phyloP scores from a whole-genome alignment of 2,113 vertebrate species.

The Collichthys lucidus region DNA sequence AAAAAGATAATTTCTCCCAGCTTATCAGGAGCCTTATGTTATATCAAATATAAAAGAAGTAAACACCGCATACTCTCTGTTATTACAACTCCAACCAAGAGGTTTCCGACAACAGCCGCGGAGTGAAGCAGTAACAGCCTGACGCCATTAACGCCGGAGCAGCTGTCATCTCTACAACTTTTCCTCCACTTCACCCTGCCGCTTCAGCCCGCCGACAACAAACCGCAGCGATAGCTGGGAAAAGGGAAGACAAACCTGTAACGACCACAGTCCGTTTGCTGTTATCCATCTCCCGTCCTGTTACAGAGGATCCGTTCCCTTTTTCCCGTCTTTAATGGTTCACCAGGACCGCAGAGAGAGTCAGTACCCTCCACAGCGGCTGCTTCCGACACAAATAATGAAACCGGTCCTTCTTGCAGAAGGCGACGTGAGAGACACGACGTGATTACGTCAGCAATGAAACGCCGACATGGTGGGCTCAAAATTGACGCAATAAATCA shows the following conservation, averaged over 20 bases:
- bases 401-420: background rate
- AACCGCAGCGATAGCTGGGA: background rate
- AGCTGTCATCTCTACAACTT: slow-evolving; percentile 74
- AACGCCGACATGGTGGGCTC: background rate
- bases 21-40: background rate
- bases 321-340: slow-evolving; percentile 2
- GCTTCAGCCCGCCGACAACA: background rate
- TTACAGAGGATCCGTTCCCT: background rate
- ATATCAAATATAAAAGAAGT: background rate
- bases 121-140: slow-evolving; percentile 26
- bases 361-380: background rate
- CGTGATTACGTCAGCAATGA: slow-evolving; percentile 25
- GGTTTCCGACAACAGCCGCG: background rate
- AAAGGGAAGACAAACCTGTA: slow-evolving; percentile 71
- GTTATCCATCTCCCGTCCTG: slow-evolving; percentile 77
- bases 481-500: background rate
- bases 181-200: slow-evolving; percentile 56
- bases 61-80: background rate
- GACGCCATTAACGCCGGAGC: slow-evolving; percentile 70
- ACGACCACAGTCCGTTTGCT: slow-evolving; percentile 80
- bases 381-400: slow-evolving; percentile 31
- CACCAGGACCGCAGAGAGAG: background rate
- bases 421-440: slow-evolving; percentile 14
- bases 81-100: background rate
- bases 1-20: background rate